A percentile compares a stretch with the other conserved stretches of the same genome.
phyloP scores from a whole-genome alignment of 2,797 vertebrate genomes.

The Spinus olivaceus region DNA sequence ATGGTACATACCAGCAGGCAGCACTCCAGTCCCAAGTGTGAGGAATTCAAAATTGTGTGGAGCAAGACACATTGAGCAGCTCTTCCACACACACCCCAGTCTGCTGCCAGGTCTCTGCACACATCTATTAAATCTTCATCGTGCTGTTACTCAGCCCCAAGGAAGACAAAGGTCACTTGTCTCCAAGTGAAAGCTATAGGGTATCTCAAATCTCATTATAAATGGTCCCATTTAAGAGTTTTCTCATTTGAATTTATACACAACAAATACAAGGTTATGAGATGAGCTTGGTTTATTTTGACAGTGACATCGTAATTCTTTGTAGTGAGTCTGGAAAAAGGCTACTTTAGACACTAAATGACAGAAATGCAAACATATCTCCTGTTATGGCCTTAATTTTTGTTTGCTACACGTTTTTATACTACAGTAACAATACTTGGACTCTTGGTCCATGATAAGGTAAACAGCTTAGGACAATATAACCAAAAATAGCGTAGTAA shows the following conservation, averaged over 20 bases:
- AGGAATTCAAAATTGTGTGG: neutral
- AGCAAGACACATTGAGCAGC: neutral
- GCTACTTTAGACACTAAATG: neutral
- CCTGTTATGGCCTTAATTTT: neutral
- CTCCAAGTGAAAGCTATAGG: conserved; percentile 46
- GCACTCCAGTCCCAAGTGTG: neutral
- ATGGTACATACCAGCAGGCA: neutral
- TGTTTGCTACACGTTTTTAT: neutral
- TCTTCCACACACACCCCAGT: neutral
- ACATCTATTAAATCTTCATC: conserved; percentile 25
- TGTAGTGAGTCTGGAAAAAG: neutral
- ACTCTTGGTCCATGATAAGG: neutral
- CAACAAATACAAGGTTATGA: conserved; percentile 27
- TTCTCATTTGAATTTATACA: conserved; percentile 47
- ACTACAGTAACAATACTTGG: neutral
- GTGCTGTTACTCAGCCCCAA: neutral
- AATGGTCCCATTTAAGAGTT: conserved; percentile 27
- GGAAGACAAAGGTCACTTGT: conserved; percentile 39
- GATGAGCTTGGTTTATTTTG: neutral
- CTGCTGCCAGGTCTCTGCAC: neutral
- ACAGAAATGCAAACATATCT: neutral
- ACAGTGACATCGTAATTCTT: neutral
- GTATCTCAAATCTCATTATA: conserved; percentile 58
- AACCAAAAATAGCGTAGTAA: neutral
- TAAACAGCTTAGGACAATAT: neutral